Conservation (phyloP, 2,113 vertebrate genomes). For the Clarias gariepinus region DNA sequence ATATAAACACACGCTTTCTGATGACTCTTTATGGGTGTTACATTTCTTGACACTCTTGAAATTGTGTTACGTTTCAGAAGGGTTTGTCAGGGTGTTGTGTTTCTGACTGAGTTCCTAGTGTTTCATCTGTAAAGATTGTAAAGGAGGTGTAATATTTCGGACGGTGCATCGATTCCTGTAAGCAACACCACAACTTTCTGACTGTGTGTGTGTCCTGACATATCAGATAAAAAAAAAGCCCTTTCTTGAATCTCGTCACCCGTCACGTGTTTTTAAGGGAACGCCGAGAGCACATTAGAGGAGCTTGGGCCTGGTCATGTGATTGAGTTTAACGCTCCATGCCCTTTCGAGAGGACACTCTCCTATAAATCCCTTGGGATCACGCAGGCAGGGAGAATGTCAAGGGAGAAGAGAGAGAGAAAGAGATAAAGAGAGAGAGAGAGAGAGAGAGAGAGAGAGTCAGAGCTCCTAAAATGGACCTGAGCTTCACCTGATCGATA, state of each 20-base stretch:
- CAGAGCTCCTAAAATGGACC: conserved; percentile 21
- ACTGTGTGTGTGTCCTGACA: neutral
- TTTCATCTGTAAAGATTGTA: conserved; percentile 14
- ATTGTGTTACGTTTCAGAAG: conserved; percentile 13
- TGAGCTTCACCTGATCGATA: conserved; percentile 32
- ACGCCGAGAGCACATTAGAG: conserved; percentile 21
- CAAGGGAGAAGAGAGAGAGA: conserved; percentile 18
- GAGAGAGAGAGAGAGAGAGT: conserved; percentile 1
- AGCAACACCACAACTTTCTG: conserved; percentile 14
- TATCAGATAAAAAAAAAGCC: neutral
- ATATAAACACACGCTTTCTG: neutral
- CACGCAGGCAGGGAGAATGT: conserved; percentile 26
- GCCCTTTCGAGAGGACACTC: conserved; percentile 31
- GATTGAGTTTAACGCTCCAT: conserved; percentile 18
- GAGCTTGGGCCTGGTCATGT: conserved; percentile 24
- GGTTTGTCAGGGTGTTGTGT: conserved; percentile 3
- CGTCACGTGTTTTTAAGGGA: neutral
- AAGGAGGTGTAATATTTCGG: conserved; percentile 4
- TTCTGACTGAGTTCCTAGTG: conserved; percentile 4
- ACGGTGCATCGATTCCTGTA: conserved; percentile 6
- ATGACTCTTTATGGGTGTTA: neutral
- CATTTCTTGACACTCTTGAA: conserved; percentile 9
- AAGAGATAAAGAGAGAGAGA: neutral
- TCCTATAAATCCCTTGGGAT: conserved; percentile 20
- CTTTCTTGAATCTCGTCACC: neutral